Evolutionary conservation across 2,888 invertebrate genomes (phyloP), one percentile per base, ranked within the genome.

Genomic region (Pollenia amentaria): DNA sequence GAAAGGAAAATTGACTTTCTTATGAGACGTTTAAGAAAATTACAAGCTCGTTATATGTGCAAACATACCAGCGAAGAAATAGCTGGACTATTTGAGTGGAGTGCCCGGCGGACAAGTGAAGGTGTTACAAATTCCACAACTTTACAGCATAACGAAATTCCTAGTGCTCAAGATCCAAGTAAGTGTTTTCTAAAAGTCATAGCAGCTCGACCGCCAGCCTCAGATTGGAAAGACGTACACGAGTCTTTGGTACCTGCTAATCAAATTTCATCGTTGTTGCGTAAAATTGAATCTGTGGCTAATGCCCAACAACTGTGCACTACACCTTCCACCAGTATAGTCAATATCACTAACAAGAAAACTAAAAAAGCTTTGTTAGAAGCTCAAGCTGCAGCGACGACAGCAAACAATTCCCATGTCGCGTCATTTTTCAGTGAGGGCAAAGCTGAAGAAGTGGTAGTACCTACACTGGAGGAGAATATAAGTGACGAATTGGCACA

Each of bases 21-120:
- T 75, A 91, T 96, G 89, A 94, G 97, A 88, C 94, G 98, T 88
- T 93, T 97, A 84, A 94, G 96, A 14, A 97, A 97, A 91, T 93
- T 97, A 38, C 97, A 98, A 92, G 95, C 96, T 0, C 94, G 96
- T 75, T 94, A 96, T 48, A 95, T 97, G 91, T 97, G 97, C 7
- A 95, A 95, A 87, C 97, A 97, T 92, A 94, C 96, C 40, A 96
- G 96, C 73, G 96, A 96, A 89, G 97, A 98, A 92, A 95, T 96
- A 12, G 95, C 95, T 29, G 96, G 97, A 7, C 95, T 97, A 77
- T 95, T 97, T 88, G 96, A 96, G 88, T 95, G 96, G 90, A 96
- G 96, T 40, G 96, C 96, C 86, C 94, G 96, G 3, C 89, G 84
- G 29, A 86, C 88, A 18, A 90, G 67, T 38, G 87, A 87, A 75